A percentile compares a stretch with the other conserved stretches of the same genome.
These are phyloP conservation scores for Lates japonicus DNA, from an alignment of 2,797 vertebrate genomes.

Conservation along the genomic window DNA sequence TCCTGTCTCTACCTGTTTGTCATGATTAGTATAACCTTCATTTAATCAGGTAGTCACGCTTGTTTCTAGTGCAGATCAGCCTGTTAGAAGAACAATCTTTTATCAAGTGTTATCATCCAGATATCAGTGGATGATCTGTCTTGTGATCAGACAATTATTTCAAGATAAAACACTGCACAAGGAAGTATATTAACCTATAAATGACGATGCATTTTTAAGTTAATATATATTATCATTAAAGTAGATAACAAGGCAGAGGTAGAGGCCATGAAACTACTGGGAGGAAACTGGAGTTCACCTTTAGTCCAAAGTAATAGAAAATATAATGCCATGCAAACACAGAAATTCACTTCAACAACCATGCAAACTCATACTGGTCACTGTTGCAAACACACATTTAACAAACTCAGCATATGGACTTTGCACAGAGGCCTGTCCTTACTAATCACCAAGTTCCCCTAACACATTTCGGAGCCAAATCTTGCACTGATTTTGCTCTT, in stretches of 20 bases:
- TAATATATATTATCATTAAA: neutral
- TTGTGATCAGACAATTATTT: neutral
- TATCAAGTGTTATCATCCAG: neutral
- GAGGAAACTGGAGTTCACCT: slow-evolving; percentile 18
- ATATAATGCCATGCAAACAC: slow-evolving; percentile 5
- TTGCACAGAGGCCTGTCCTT: slow-evolving; percentile 1
- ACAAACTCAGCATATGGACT: slow-evolving; percentile 16
- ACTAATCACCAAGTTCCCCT: slow-evolving; percentile 31
- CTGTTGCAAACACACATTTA: slow-evolving; percentile 9
- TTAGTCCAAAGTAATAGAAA: slow-evolving; percentile 27
- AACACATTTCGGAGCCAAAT: slow-evolving; percentile 28
- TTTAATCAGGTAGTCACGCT: neutral
- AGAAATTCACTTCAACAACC: neutral
- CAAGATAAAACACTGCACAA: neutral
- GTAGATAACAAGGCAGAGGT: neutral
- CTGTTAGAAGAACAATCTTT: neutral
- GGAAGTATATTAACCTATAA: neutral
- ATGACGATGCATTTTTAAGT: neutral
- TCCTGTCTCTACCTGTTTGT: neutral
- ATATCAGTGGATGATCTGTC: neutral
- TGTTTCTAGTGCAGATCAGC: slow-evolving; percentile 2
- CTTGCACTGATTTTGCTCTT: slow-evolving; percentile 14
- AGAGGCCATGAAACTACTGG: slow-evolving; percentile 11
- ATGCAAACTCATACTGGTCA: neutral
- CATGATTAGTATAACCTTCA: neutral